Base-by-base conservation (phyloP, 2,113 vertebrate genomes). In the Coryphaenoides rupestris region DNA sequence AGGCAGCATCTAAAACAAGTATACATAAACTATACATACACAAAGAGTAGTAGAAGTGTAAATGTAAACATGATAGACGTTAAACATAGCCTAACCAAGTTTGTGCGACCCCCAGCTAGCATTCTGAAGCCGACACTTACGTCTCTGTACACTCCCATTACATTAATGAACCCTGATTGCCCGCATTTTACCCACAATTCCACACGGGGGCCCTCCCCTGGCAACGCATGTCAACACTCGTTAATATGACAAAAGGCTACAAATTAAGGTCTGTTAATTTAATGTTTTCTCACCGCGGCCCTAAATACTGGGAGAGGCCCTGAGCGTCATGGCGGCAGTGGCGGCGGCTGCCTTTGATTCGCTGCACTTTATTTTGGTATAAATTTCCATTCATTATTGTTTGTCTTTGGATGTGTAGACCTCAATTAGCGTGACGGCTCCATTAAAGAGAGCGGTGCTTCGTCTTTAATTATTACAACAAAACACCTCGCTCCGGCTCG, bases 211-310 rank as follows among this genome's bases (percentile, higher is more conserved):
- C 86, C 93, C 91, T 96, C 96, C 95, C 95, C 89, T 92, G 92
- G 95, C 96, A 98, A 96, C 93, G 95, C 94, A 95, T 98, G 97
- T 98, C 97, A 98, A 95, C 94, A 95, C 95, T 97, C 94, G 95
- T 99, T 98, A 99, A 95, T 94, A 93, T 99, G 97, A 99, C 96
- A 98, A 99, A 98, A 98, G 96, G 96, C 95, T 98, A 99, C 97
- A 99, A 99, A 99, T 99, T 98, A 99, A 98, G 96, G 94, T 96
- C 95, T 98, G 97, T 99, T 99, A 99, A 99, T 99, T 98, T 97
- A 98, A 98, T 98, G 97, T 99, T 99, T 99, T 99, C 96, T 98
- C 96, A 95, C 94, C 90, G 92, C 95, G 92, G 96, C 97, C n/a
- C 95, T 99, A 99, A 99, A 99, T 98, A 97, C 94, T 92, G 92